Evolutionary conservation across 2,797 vertebrate genomes (phyloP).

Genomic region (Leucoraja ocellata): DNA sequence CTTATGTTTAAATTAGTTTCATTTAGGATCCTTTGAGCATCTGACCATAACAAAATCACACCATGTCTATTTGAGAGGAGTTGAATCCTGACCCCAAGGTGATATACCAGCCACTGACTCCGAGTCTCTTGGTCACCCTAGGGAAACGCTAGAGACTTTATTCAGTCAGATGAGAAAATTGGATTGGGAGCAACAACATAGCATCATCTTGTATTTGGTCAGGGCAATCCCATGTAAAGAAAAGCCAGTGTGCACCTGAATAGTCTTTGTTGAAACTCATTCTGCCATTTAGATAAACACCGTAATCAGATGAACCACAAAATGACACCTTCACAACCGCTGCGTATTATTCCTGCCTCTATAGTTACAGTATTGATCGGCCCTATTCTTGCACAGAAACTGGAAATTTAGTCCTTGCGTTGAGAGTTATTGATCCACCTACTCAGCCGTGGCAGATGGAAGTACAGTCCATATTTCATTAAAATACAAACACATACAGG

Average conservation of each 20-base stretch:
- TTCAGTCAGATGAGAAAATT: not conserved
- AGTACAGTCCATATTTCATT: conserved; percentile 31
- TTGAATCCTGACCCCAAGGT: not conserved
- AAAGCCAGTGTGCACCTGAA: not conserved
- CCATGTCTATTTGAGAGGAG: not conserved
- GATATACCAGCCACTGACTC: not conserved
- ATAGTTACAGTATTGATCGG: conserved; percentile 26
- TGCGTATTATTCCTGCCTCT: conserved; percentile 22
- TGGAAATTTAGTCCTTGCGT: not conserved
- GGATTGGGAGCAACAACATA: not conserved
- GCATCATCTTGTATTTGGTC: not conserved
- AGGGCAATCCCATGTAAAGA: conserved; percentile 18
- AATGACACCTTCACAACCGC: conserved; percentile 34
- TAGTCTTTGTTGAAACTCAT: conserved; percentile 28
- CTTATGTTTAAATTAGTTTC: too few species aligned
- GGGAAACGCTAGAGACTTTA: not conserved
- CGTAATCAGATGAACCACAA: conserved; percentile 32
- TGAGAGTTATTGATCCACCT: conserved; percentile 2
- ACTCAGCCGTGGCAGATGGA: not conserved
- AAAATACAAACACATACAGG: not conserved
- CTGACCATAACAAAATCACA: not conserved
- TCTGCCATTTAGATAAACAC: conserved; percentile 30
- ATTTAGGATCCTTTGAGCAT: not conserved
- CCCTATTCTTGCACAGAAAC: not conserved
- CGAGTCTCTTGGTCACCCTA: not conserved